Percentiles rank a stretch among this genome's conserved stretches.
phyloP scores from a whole-genome alignment of 2,797 vertebrate genomes.

The Sciaenops ocellatus region DNA sequence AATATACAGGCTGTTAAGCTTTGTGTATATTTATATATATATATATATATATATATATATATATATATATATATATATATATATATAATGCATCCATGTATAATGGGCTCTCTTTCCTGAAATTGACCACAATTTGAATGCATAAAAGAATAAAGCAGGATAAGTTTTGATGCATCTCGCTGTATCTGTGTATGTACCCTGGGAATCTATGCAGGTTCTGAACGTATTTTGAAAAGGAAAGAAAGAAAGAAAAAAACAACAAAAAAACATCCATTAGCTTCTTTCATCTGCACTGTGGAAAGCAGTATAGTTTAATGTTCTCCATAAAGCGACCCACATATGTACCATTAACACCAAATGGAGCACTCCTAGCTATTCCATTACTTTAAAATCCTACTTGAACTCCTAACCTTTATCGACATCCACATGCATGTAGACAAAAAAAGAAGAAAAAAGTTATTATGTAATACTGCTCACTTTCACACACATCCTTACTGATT shows the following conservation, averaged over 20 bases:
- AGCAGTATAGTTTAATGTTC: constrained; percentile 47
- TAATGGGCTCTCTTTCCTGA: too few species aligned
- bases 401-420: constrained; percentile 36
- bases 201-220: constrained; percentile 4
- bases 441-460: not conserved
- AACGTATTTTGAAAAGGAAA: not conserved
- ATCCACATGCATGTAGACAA: constrained; percentile 6
- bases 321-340: constrained; percentile 56
- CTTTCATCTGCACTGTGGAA: not conserved
- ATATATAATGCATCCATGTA: not conserved
- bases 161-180: not conserved
- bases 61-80: not conserved
- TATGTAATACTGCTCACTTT: not conserved
- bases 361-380: constrained; percentile 48
- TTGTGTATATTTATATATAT: too few species aligned
- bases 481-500: constrained; percentile 24
- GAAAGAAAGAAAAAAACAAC: not conserved
- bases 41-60: too few species aligned
- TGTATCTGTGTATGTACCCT: not conserved
- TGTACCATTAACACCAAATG: constrained; percentile 54
- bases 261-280: constrained; percentile 34
- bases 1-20: not conserved
- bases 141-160: not conserved
- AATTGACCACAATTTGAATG: not conserved
- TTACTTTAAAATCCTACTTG: constrained; percentile 59